Percentiles rank a stretch among this genome's conserved stretches.
phyloP scores from a whole-genome alignment of 2,113 vertebrate species.

The Vombatus ursinus region DNA sequence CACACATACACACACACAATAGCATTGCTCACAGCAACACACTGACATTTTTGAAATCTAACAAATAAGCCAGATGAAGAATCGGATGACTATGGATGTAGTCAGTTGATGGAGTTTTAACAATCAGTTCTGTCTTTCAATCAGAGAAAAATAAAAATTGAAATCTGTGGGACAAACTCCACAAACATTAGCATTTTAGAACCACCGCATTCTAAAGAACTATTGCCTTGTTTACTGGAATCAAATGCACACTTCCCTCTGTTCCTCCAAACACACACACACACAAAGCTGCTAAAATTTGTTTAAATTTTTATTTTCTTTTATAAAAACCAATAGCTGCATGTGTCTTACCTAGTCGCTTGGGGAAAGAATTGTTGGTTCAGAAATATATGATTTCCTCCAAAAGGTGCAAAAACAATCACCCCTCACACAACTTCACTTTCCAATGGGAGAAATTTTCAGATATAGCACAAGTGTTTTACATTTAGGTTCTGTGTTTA shows the following conservation, averaged over 20 bases:
- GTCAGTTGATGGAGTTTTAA: slow-evolving; percentile 64
- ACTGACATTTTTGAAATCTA: slow-evolving; percentile 64
- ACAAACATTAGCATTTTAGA: slow-evolving; percentile 88
- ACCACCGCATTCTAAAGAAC: slow-evolving; percentile 76
- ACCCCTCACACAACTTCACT: slow-evolving; percentile 39
- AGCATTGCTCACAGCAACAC: slow-evolving; percentile 53
- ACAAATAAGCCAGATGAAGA: slow-evolving; percentile 74
- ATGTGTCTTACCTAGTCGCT: slow-evolving; percentile 41
- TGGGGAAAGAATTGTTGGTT: slow-evolving; percentile 52
- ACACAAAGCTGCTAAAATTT: slow-evolving; percentile 71
- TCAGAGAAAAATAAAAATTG: slow-evolving; percentile 78
- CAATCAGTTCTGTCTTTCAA: slow-evolving; percentile 85
- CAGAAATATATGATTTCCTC: slow-evolving; percentile 63
- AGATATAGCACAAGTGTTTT: slow-evolving; percentile 9
- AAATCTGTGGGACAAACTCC: slow-evolving; percentile 77
- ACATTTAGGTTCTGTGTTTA: not conserved
- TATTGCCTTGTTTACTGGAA: slow-evolving; percentile 76
- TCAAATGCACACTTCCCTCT: slow-evolving; percentile 77
- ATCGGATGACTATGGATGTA: slow-evolving; percentile 68
- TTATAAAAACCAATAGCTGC: slow-evolving; percentile 63
- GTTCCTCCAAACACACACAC: slow-evolving; percentile 70
- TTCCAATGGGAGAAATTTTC: slow-evolving; percentile 46
- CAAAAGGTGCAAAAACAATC: slow-evolving; percentile 58
- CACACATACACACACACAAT: slow-evolving; percentile 66
- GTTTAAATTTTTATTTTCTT: slow-evolving; percentile 70